Percentiles rank a stretch among this genome's conserved stretches.
These are phyloP conservation scores for Heteractis magnifica DNA, from an alignment of 92 coral and sea anemone species.

Conservation along the genomic window DNA sequence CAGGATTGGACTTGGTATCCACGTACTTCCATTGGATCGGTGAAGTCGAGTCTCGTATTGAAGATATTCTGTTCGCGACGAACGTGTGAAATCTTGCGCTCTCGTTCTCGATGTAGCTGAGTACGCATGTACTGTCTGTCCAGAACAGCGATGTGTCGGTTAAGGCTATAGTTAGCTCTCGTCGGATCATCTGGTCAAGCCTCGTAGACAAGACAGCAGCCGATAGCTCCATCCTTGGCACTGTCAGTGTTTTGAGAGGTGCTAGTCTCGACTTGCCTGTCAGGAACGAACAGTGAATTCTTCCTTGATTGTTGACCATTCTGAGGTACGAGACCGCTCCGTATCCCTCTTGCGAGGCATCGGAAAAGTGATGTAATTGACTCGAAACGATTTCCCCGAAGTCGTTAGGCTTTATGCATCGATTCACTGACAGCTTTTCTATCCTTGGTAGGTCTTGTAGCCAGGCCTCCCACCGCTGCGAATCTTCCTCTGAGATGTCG, in stretches of 20 bases:
- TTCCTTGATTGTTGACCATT: not conserved
- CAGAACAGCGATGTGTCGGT: not conserved
- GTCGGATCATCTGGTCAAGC: constrained; percentile 17
- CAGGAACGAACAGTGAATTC: constrained; percentile 11
- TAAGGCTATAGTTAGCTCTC: constrained; percentile 26
- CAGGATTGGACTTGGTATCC: constrained; percentile 51
- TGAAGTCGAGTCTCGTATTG: constrained; percentile 47
- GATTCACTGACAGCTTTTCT: constrained; percentile 2
- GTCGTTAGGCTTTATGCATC: constrained; percentile 24
- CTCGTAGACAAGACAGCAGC: constrained; percentile 38
- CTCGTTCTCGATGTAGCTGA: constrained; percentile 23
- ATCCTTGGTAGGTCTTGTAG: constrained; percentile 26
- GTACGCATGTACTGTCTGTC: constrained; percentile 24
- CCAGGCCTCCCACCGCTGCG: constrained; percentile 14
- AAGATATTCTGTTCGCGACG: constrained; percentile 40
- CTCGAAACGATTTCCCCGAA: not conserved
- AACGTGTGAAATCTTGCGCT: constrained; percentile 12
- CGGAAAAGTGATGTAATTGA: constrained; percentile 24
- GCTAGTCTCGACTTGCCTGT: constrained; percentile 34
- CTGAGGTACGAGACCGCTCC: constrained; percentile 24
- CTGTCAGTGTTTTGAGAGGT: constrained; percentile 2
- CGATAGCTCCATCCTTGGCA: constrained; percentile 21
- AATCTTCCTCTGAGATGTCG: not conserved
- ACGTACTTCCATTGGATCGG: constrained; percentile 58
- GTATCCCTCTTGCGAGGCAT: constrained; percentile 25